phyloP scores from a whole-genome alignment of 2,888 invertebrate species.

The Oscheius sp. region DNA sequence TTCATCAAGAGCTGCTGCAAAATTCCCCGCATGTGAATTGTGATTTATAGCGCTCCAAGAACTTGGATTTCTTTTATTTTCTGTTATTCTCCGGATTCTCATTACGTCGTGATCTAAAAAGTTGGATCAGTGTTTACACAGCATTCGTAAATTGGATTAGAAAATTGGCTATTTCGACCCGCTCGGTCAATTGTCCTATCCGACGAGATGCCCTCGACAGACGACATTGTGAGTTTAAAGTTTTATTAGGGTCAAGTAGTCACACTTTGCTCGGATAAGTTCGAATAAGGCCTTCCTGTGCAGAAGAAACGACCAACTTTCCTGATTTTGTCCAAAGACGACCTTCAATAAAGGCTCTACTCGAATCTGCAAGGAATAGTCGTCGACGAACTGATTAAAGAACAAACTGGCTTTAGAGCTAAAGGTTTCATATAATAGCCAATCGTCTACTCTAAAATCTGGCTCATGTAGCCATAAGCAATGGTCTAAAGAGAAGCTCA shows the following conservation, averaged over 20 bases:
- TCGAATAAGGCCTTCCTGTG: conserved; percentile 50
- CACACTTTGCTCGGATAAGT: conserved; percentile 15
- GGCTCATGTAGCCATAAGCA: conserved; percentile 58
- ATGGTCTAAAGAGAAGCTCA: conserved; percentile 61
- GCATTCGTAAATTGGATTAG: not conserved
- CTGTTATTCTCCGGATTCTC: too few species aligned
- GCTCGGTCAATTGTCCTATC: too few species aligned
- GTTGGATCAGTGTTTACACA: too few species aligned
- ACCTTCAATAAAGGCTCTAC: conserved; percentile 57
- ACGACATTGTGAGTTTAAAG: not conserved
- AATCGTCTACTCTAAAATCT: conserved; percentile 58
- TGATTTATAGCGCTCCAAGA: too few species aligned
- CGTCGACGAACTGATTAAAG: not conserved
- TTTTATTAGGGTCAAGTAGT: conserved; percentile 17
- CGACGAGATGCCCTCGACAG: not conserved
- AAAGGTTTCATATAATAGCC: conserved; percentile 61
- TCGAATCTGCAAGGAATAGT: conserved; percentile 33
- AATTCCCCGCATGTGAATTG: too few species aligned
- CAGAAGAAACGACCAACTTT: conserved; percentile 53
- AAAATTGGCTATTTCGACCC: not conserved
- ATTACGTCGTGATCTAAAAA: too few species aligned
- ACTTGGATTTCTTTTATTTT: too few species aligned
- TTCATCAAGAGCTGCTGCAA: too few species aligned
- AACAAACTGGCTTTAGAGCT: conserved; percentile 46
- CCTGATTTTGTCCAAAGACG: conserved; percentile 61